These are phyloP conservation scores for Aspidapion aeneum DNA, from an alignment of 2,888 invertebrate genomes.

Conservation along the genomic window DNA sequence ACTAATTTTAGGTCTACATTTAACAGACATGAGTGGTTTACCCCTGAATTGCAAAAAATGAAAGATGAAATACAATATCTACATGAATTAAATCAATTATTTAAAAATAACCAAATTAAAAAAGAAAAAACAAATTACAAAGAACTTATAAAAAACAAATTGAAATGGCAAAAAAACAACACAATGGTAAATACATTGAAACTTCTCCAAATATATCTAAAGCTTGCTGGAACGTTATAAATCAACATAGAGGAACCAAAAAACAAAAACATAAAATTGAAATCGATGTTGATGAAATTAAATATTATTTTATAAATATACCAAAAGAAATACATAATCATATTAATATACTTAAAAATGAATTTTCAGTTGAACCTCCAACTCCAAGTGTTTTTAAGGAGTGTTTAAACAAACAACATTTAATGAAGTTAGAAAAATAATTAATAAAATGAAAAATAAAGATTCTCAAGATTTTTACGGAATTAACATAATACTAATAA, in stretches of 20 bases:
- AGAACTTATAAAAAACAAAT: not conserved
- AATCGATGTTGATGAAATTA: not conserved
- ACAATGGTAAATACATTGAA: not conserved
- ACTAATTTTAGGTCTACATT: not conserved
- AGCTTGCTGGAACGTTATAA: not conserved
- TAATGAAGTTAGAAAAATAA: too few species aligned
- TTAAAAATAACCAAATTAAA: not conserved
- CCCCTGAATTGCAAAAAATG: not conserved
- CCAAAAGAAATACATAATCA: too few species aligned
- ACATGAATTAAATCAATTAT: not conserved
- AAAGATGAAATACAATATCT: not conserved
- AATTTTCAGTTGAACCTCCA: too few species aligned
- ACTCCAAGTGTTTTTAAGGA: too few species aligned
- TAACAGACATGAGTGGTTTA: not conserved
- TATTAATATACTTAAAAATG: too few species aligned
- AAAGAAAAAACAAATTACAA: not conserved
- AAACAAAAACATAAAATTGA: not conserved
- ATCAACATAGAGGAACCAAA: not conserved
- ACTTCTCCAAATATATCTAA: not conserved
- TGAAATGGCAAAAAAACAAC: not conserved
- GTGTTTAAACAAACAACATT: too few species aligned
- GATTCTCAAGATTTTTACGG: too few species aligned
- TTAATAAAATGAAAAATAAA: too few species aligned
- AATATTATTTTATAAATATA: not conserved
- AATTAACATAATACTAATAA: not conserved